Evolutionary conservation across 2,888 invertebrate species (phyloP).

Genomic region (Meliscaeva auricollis): DNA sequence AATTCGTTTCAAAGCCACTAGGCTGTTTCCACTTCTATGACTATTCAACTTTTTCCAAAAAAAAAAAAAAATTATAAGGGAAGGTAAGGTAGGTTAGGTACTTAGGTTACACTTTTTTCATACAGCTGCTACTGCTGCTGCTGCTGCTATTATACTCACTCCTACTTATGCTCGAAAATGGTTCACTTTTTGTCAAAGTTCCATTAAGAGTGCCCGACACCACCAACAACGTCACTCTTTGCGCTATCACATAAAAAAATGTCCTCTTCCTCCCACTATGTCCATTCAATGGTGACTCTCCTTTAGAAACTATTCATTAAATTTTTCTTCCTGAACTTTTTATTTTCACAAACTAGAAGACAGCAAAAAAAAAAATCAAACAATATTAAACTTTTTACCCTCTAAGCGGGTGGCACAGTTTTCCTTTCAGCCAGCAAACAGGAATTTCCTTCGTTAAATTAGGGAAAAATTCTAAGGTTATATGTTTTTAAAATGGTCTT

Average conservation of each 20-base stretch:
- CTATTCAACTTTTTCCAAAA: conserved; percentile 25
- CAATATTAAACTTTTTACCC: conserved; percentile 14
- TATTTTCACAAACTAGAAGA: neutral
- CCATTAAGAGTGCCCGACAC: conserved; percentile 3
- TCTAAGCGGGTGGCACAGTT: neutral
- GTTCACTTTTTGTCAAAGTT: conserved; percentile 28
- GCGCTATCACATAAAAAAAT: neutral
- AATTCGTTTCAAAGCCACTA: conserved; percentile 44
- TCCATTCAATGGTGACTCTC: conserved; percentile 10
- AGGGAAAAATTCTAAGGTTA: neutral
- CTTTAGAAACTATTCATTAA: conserved; percentile 27
- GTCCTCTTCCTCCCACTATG: conserved; percentile 19
- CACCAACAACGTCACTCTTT: conserved; percentile 10
- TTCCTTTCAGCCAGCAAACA: neutral
- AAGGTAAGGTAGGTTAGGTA: conserved; percentile 1
- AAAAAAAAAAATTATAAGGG: no score
- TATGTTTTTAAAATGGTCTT: conserved; percentile 27
- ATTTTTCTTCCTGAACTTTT: conserved; percentile 16
- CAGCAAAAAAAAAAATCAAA: neutral
- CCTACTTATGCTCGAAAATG: conserved; percentile 6
- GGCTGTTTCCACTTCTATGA: conserved; percentile 42
- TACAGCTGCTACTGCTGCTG: neutral
- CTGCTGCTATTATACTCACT: neutral
- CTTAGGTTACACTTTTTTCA: conserved; percentile 3
- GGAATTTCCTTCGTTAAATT: conserved; percentile 36